Base-by-base conservation (phyloP, 2,888 invertebrate genomes). In the Ctena decussata region DNA sequence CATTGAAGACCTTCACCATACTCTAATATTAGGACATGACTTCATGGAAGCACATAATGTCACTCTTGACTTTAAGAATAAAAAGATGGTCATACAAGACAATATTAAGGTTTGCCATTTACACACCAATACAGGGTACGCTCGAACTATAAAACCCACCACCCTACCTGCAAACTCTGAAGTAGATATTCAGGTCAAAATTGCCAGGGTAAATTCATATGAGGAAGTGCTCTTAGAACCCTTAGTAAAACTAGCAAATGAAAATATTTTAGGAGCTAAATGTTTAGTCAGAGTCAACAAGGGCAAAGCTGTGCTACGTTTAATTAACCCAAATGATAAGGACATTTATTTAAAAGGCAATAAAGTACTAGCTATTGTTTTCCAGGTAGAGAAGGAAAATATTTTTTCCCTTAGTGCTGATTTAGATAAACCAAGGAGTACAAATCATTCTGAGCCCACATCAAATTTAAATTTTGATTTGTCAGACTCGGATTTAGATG, bases 271-370 rank as follows among this genome's bases (percentile, higher is more conserved):
- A 12, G 82, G 82, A 49, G 85, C 82, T 27, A 82, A 77, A 80
- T 75, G 85, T 77, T 65, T 82, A 24, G 82, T 82, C 1, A 85
- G 27, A 57, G 57, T 82, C 1, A 76, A 57, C 39, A 85, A 77
- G n/a, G 74, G 80, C 0, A 85, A 57, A 77, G 69, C 85, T 35
- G 69, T 53, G 0, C 27, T 82, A n/a, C 71, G 80, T 44, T 0
- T 86, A 0, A 27, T 70, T 2, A 86, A 86, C 37, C 86, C 86
- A 0, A 82, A 76, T 0, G 37, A 80, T 32, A 46, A 74, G 15
- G 46, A 73, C 37, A 41, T 86, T n/a, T 18, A 71, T 39, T 69
- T 86, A n/a, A 77, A 49, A 39, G 81, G 72, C 2, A 86, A 83
- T 30, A 83, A 81, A n/a, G 37, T 81, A 39, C 30, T 86, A 37